phyloP scores from a whole-genome alignment of 2,888 invertebrate species.

The Drosophila tripunctata region DNA sequence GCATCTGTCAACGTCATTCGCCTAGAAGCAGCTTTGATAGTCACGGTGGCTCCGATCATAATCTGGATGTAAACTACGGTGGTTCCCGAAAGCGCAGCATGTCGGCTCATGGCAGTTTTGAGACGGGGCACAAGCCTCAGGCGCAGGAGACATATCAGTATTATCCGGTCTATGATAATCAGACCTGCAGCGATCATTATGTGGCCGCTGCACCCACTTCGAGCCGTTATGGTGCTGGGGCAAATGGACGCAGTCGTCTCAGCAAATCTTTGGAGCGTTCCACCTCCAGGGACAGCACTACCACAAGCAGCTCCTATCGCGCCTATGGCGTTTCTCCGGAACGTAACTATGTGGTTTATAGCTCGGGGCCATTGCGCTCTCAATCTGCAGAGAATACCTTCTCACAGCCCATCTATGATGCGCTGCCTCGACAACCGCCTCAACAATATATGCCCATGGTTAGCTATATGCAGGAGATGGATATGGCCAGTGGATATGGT shows the following conservation, averaged over 20 bases:
- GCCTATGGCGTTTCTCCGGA: constrained; percentile 83
- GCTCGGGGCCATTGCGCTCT: constrained; percentile 81
- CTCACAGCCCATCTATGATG: constrained; percentile 85
- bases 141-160: constrained; percentile 83
- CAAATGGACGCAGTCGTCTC: constrained; percentile 62
- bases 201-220: constrained; percentile 77
- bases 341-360: constrained; percentile 82
- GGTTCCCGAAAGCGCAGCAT: constrained; percentile 82
- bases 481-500: constrained; percentile 39
- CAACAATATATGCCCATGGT: constrained; percentile 47
- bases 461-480: constrained; percentile 53
- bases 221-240: constrained; percentile 56
- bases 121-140: constrained; percentile 67
- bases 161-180: constrained; percentile 83
- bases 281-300: constrained; percentile 83
- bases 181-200: constrained; percentile 83
- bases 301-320: constrained; percentile 77
- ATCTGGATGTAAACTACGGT: constrained; percentile 76
- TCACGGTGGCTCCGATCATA: constrained; percentile 82
- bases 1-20: constrained; percentile 81
- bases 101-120: constrained; percentile 84
- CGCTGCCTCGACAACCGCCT: constrained; percentile 78
- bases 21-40: constrained; percentile 84
- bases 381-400: constrained; percentile 84
- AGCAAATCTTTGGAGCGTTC: constrained; percentile 84